Conservation (phyloP, 64 coral and sea anemone species). For the Cladopsammia gracilis region DNA sequence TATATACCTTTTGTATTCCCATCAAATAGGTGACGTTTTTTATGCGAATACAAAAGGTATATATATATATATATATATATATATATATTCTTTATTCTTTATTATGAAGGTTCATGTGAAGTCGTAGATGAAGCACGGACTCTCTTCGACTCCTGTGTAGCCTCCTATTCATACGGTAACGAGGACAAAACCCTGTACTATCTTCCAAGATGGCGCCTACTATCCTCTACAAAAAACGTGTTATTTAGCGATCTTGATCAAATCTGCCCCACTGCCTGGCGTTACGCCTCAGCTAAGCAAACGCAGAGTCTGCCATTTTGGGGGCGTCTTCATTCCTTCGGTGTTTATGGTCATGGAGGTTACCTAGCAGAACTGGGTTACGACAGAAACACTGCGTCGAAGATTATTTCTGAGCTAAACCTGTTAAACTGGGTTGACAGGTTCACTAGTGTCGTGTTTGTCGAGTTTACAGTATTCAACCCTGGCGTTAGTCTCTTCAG, state of each 20-base stretch:
- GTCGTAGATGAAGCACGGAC: background rate
- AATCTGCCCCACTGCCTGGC: constrained; percentile 27
- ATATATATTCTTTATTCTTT: background rate
- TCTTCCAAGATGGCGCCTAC: constrained; percentile 20
- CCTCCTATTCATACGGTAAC: background rate
- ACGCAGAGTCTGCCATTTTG: constrained; percentile 1
- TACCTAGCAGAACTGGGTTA: constrained; percentile 34
- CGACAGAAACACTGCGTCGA: constrained; percentile 7
- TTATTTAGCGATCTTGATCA: background rate
- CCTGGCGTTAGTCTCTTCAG: constrained; percentile 25
- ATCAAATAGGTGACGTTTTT: no score
- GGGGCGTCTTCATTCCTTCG: background rate
- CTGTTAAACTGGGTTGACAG: constrained; percentile 41
- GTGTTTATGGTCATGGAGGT: constrained; percentile 16
- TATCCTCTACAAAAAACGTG: background rate
- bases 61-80: no score
- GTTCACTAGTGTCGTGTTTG: constrained; percentile 20
- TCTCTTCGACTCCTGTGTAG: constrained; percentile 1
- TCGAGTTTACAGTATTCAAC: constrained; percentile 46
- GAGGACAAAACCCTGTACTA: constrained; percentile 32
- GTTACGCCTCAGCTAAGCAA: constrained; percentile 9
- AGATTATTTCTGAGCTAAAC: background rate
- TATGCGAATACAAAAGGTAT: no score
- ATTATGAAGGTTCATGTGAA: constrained; percentile 7
- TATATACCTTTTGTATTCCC: no score